A percentile compares a stretch with the other conserved stretches of the same genome.
Conservation (phyloP, 2,797 vertebrate species). For the Acipenser oxyrinchus region DNA sequence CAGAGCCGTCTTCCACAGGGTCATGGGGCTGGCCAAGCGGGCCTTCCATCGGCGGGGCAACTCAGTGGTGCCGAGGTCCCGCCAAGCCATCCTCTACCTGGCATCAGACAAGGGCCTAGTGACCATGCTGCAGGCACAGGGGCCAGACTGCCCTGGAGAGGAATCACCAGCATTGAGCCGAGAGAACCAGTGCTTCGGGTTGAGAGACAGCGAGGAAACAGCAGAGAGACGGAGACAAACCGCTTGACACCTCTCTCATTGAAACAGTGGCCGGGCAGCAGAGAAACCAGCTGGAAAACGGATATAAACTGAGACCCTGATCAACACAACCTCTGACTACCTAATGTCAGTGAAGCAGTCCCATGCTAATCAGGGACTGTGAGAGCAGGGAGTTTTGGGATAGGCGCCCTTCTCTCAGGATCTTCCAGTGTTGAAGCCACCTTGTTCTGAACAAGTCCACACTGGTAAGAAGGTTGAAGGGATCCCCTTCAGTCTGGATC, state of each 20-base stretch:
- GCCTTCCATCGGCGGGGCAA: not conserved
- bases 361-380: too few species aligned
- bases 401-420: too few species aligned
- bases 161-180: conserved; percentile 6
- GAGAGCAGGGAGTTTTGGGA: too few species aligned
- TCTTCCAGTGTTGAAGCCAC: too few species aligned
- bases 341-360: too few species aligned
- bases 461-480: too few species aligned
- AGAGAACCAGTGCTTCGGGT: conserved; percentile 1
- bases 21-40: conserved; percentile 3
- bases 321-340: too few species aligned
- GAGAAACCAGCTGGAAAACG: not conserved
- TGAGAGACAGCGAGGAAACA: not conserved
- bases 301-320: not conserved
- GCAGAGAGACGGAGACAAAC: not conserved
- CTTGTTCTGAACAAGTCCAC: too few species aligned
- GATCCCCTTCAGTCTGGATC: too few species aligned
- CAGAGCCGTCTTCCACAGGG: conserved; percentile 7
- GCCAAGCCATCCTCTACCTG: conserved; percentile 5
- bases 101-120: not conserved
- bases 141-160: not conserved
- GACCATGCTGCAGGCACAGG: not conserved
- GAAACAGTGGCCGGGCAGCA: not conserved
- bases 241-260: not conserved
- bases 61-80: not conserved